Evolutionary conservation across 2,797 vertebrate genomes (phyloP), one percentile per base, ranked within the genome.

Genomic region (Bovichtus variegatus): DNA sequence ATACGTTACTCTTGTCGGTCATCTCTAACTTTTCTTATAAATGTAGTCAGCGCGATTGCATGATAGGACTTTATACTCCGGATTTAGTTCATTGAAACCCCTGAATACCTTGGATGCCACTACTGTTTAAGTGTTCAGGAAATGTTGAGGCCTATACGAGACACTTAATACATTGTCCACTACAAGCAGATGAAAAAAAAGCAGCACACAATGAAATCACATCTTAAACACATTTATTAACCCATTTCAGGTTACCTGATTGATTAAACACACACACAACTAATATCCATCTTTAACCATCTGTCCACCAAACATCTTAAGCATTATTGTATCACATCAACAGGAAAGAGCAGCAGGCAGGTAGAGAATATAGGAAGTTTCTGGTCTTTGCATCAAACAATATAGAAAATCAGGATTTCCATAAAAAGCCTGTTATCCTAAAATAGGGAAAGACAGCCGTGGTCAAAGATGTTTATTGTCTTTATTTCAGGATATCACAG

Each of bases 401-500:
- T 75, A 51, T 43, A 71, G 63, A 82, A 80, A 68, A 53, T 78
- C 59, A 54, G 57, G 63, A 58, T 61, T 19, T 53, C 65, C n/a
- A 43, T 44, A 18, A 60, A 31, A 78, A 76, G 76, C n/a, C n/a
- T 7, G 3, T 59, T 11, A 27, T 71, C 38, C 85, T 19, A 73
- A 62, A 67, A 65, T 1, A 51, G 63, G 71, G 80, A 54, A 53
- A 62, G 43, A 71, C 16, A 55, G 77, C 54, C 49, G 1, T 10
- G n/a, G 54, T 44, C 50, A 9, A 12, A 9, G 4, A 15, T 36
- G 31, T 46, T 71, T 44, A 2, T 44, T 63, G 8, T 79, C 49
- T 84, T 89, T 77, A 92, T 70, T 94, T 92, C 76, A 94, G 87
- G 55, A 93, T 91, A 51, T 84, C 72, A 44, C 88, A 93, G 87